Evolutionary conservation across 2,888 invertebrate species (phyloP), one percentile per base, ranked within the genome.

Genomic region (Trissolcus japonicus): DNA sequence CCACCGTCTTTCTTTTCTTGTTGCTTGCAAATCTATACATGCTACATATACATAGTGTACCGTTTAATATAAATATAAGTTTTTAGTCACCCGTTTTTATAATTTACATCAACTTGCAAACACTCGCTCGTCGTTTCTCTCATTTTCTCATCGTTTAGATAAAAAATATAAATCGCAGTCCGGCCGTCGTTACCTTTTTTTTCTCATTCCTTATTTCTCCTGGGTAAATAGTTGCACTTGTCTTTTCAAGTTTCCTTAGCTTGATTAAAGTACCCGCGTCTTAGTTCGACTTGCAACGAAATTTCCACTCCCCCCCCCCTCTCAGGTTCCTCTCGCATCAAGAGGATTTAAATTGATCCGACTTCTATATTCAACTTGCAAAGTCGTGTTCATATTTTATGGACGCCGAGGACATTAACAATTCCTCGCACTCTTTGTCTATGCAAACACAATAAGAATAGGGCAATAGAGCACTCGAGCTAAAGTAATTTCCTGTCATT

Each of bases 121-220:
- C 72, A 62, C 50, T 55, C 56, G 14, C n/a, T 51, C 51, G 17
- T 21, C 43, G 35, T 14, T 6, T 56, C 56, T 55, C 56, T 43
- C 60, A n/a, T 40, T 25, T 65, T 59, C 65, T 55, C 75, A 19
- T 74, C 41, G 51, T 61, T 51, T 51, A 29, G n/a, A 60, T 69
- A 76, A 69, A 74, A 76, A 76, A 76, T 76, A 76, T 76, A 76
- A 76, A 60, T 69, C 68, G 69, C 51, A 66, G 73, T 65, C 65
- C 62, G 41, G 13, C 53, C 51, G 51, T 7, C 16, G 17, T 51
- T 50, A 9, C 6, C 46, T 21, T 46, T 60, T 54, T 60, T 60
- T 48, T 63, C 35, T 35, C 1, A 46, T 68, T 75, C 59, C 63
- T 54, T 59, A 50, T 59, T 75, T 55, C 55, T 66, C 41, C 29